Conservation (phyloP, 2,113 vertebrate species). For the Phocoena sinus region DNA sequence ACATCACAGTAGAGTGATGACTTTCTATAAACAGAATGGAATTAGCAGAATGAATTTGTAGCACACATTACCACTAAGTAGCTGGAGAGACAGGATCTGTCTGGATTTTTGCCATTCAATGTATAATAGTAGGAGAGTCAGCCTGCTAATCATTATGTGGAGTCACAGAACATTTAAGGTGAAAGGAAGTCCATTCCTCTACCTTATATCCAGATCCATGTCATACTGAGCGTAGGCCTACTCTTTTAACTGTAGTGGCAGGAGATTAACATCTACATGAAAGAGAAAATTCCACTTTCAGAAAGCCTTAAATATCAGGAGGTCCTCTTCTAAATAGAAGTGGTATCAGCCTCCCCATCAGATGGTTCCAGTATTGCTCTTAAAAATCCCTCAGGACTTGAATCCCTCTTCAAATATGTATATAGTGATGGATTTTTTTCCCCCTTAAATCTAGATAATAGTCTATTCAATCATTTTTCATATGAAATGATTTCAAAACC, state of each 20-base stretch:
- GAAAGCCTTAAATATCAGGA: neutral
- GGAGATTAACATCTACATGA: neutral
- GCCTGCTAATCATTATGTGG: neutral
- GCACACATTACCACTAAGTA: neutral
- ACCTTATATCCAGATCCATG: neutral
- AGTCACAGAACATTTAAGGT: neutral
- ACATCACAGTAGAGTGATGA: neutral
- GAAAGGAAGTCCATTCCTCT: neutral
- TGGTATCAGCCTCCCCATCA: neutral
- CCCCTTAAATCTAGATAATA: neutral
- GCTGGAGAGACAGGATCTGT: neutral
- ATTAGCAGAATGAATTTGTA: neutral
- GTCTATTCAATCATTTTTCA: neutral
- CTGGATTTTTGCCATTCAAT: neutral
- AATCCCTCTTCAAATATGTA: neutral
- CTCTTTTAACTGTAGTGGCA: neutral
- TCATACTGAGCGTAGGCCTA: neutral
- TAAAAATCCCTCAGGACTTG: neutral
- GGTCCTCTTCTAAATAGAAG: neutral
- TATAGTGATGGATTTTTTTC: neutral
- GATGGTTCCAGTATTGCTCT: neutral
- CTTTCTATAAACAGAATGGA: neutral
- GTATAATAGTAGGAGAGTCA: neutral
- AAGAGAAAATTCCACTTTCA: constrained; percentile 21
- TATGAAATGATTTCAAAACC: neutral